Base-by-base conservation (phyloP, 1,140 invertebrate genomes). In the Bradynema listronoti region DNA sequence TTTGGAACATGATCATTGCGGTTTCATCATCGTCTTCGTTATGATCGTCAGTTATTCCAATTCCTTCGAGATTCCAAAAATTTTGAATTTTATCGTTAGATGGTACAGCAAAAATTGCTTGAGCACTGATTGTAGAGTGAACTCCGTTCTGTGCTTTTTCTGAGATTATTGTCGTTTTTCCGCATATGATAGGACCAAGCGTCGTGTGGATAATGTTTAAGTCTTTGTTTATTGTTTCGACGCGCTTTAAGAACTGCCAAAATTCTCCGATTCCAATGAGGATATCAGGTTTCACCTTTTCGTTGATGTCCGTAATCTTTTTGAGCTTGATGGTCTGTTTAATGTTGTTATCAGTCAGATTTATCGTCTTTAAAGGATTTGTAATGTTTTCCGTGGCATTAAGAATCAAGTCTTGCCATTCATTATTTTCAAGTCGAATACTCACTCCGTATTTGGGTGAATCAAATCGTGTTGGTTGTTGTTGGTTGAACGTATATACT, bases 1-100 rank as follows among this genome's bases (percentile, higher is more conserved):
- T 27, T 46, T 61, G 32, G 22, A 66, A 53, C 4, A 68, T 22
- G 11, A 61, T 27, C 9, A 36, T n/a, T 1, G 55, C 49, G 1
- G 24, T 11, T 54, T 58, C 55, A 5, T 66, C 65, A 41, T 65
- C 62, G 4, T 69, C 36, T 4, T 51, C 29, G 1, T n/a, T 7
- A 1, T 62, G 64, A 34, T 60, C n/a, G 2, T 66, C 65, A 1
- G 25, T 27, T 1, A 65, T 64, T 0, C 65, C 65, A 6, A 62
- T 14, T 1, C 36, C 14, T 4, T 66, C 58, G 1, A 66, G 5
- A 14, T 27, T 29, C 63, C 63, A 65, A 27, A 66, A 67, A 42
- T 25, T 29, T 22, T 55, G 11, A 2, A 62, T 34, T 0, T 33
- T 7, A 1, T 24, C 27, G 3, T 41, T 22, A 5, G 19, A 34